Percentiles rank a stretch among this genome's conserved stretches.
Evolutionary conservation across 2,113 vertebrate species (phyloP).

Genomic region (Pipa parva): DNA sequence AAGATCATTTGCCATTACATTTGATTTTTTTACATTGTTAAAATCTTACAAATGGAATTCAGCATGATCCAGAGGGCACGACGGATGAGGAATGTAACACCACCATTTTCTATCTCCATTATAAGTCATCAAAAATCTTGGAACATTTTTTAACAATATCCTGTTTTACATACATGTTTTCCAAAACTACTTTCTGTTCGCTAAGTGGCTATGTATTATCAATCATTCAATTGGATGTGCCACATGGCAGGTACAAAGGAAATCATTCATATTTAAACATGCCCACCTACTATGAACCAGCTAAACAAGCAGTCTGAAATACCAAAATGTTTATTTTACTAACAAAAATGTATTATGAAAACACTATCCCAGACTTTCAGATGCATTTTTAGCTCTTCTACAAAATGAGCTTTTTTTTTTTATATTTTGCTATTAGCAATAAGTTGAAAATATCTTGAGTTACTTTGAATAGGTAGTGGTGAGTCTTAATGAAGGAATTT

Average conservation of each 20-base stretch:
- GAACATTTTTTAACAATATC: conserved; percentile 33
- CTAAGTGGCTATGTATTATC: conserved; percentile 30
- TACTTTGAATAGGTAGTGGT: not conserved
- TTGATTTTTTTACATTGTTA: conserved; percentile 70
- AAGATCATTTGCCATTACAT: conserved; percentile 60
- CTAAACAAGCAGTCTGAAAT: conserved; percentile 42
- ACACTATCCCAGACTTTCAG: not conserved
- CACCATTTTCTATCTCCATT: conserved; percentile 47
- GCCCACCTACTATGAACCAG: conserved; percentile 46
- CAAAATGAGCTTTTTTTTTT: rapidly evolving
- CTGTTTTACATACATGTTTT: conserved; percentile 22
- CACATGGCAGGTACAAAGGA: conserved; percentile 43
- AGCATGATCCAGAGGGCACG: conserved; percentile 63
- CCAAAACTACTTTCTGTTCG: conserved; percentile 18
- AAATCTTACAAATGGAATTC: conserved; percentile 72
- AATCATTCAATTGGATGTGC: conserved; percentile 33
- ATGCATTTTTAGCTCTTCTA: conserved; percentile 4
- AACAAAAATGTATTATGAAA: conserved; percentile 36
- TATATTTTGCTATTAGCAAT: not conserved
- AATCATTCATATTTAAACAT: conserved; percentile 45
- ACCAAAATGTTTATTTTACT: conserved; percentile 35
- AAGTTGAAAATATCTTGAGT: conserved; percentile 27
- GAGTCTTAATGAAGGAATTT: conserved; percentile 9
- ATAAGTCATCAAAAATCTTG: conserved; percentile 17
- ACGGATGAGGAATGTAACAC: conserved; percentile 58